phyloP scores from a whole-genome alignment of 2,113 vertebrate species.

The Pluvianellus socialis region DNA sequence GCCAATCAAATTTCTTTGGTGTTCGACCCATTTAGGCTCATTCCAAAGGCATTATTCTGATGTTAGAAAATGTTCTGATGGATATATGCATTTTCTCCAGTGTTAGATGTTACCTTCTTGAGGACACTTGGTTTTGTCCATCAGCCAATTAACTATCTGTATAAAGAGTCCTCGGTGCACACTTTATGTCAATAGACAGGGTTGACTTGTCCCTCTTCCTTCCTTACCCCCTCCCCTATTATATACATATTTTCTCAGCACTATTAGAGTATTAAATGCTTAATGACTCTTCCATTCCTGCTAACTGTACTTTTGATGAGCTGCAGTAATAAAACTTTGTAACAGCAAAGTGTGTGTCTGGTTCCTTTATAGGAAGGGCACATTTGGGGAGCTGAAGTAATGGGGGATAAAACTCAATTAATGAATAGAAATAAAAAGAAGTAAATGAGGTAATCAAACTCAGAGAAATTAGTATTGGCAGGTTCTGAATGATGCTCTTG shows the following conservation, averaged over 20 bases:
- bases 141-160: background rate
- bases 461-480: constrained; percentile 87
- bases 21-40: background rate
- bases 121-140: background rate
- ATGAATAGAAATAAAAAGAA: constrained; percentile 77
- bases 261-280: constrained; percentile 70
- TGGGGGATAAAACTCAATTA: constrained; percentile 68
- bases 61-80: constrained; percentile 41
- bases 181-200: background rate
- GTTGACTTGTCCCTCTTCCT: background rate
- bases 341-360: constrained; percentile 27
- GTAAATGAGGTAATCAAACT: constrained; percentile 80
- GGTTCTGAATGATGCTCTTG: constrained; percentile 80
- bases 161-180: background rate
- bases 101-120: background rate
- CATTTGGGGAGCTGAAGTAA: constrained; percentile 71
- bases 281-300: constrained; percentile 65
- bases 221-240: background rate
- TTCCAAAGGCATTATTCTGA: constrained; percentile 8
- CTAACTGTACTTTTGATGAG: constrained; percentile 64
- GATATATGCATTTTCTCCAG: background rate
- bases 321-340: constrained; percentile 63
- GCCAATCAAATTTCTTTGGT: constrained; percentile 30
- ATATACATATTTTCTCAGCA: constrained; percentile 38
- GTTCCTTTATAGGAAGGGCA: constrained; percentile 67